Conservation (phyloP, 1,140 invertebrate genomes). For the Lepidurus couesii region DNA sequence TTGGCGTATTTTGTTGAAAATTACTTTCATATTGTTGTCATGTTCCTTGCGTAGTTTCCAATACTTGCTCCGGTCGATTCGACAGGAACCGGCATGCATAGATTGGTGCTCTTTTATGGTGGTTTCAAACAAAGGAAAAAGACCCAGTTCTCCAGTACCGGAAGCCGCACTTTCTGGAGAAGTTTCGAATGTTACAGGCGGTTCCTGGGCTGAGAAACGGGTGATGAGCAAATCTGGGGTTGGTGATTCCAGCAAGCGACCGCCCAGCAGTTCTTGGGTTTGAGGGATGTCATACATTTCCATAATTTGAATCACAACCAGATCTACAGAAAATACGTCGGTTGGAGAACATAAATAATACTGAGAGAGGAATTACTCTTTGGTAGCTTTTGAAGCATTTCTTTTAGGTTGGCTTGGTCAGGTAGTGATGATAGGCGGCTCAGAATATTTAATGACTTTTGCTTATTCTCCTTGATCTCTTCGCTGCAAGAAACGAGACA, state of each 20-base stretch:
- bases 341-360: too few relatives aligned
- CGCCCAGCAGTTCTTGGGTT: background rate
- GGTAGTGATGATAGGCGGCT: background rate
- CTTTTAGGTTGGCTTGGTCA: background rate
- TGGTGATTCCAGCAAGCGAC: background rate
- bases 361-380: background rate
- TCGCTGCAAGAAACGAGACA: background rate
- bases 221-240: background rate
- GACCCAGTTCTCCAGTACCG: background rate
- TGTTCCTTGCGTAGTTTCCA: background rate
- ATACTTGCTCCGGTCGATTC: background rate
- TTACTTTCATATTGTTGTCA: background rate
- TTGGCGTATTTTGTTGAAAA: background rate
- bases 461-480: background rate
- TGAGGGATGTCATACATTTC: background rate
- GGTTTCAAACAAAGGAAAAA: background rate
- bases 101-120: background rate
- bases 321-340: background rate
- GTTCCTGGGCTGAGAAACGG: background rate
- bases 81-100: background rate
- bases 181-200: background rate
- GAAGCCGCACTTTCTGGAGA: background rate
- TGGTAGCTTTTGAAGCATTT: background rate
- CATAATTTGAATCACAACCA: background rate
- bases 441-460: background rate